Base-by-base conservation (phyloP, 2,113 vertebrate genomes). In the Zosterops lateralis region DNA sequence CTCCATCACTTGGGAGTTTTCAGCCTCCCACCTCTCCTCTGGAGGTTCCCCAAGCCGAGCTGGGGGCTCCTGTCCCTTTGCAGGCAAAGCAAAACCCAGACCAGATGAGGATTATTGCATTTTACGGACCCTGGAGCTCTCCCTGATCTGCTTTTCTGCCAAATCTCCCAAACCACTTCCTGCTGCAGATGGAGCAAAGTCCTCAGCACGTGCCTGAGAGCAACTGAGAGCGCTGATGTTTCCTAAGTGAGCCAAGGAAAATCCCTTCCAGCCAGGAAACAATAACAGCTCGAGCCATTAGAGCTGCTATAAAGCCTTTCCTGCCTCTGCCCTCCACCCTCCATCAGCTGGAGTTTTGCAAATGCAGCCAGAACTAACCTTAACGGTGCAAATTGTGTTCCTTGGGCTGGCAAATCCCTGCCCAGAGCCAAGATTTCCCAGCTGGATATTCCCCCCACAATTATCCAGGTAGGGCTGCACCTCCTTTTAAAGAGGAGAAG, bases 201-300 rank as follows among this genome's bases (percentile, higher is more conserved):
- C 45, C 53, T 36, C 84, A 62, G 25, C 61, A 3, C 12, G 14
- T 29, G 66, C 6, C 5, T 0, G 2, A 74, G 44, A 89, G 68
- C 68, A 12, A 12, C 58, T 19, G 82, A 38, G 79, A 73, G 36
- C 32, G 1, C 62, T 45, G 3, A 1, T 44, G 6, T 15, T 83
- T 21, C 25, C 14, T 56, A 26, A 42, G 8, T 66, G 54, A 61
- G 53, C 71, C 38, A 58, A 79, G 31, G 65, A 89, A 77, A 95
- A 91, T 47, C 73, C 84, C 51, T 71, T 60, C 87, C 53, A 58
- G 72, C 18, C 82, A 92, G 93, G 90, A 96, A 95, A 40, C 67
- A 94, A 50, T 31, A 90, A 76, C 45, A 56, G 36, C 71, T 85
- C 18, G 15, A 89, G 45, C 51, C 34, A 62, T 74, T 73, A 89